Base-by-base conservation (phyloP, 2,113 vertebrate genomes). In the Beaufortia kweichowensis region DNA sequence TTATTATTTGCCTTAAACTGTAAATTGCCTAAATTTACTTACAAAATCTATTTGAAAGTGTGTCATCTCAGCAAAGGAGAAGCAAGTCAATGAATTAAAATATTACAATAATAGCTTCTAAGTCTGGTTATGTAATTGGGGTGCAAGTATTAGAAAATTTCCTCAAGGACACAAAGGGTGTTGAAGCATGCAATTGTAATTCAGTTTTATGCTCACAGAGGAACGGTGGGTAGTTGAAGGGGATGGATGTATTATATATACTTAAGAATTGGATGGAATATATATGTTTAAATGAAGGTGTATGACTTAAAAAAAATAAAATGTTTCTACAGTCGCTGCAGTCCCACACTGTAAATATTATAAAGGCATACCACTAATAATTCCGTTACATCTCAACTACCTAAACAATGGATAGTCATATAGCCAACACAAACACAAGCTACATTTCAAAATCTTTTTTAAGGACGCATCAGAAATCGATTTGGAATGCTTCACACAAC, bases 131-230 rank as follows among this genome's bases (percentile, higher is more conserved):
- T 61, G 35, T 61, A 48, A 73, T 61, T 73, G 55, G 39, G 17
- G 24, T 56, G 56, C 21, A 28, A 21, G 70, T 73, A 60, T 43
- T 61, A 73, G 24, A 73, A 73, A 46, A 46, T 73, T 24, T 73
- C 55, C 70, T 60, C 56, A 73, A 73, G 70, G 70, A 73, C 56
- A 11, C 56, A 73, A 35, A 61, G 70, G 28, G 35, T 60, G 35
- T 35, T 73, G 70, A 73, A 60, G 70, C 70, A 28, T 72, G 69
- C n/a, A 19, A 41, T 72, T 59, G 17, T 72, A 72, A 72, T 72
- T 59, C 53, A 60, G 39, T 59, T 57, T 72, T 23, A 61, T 73
- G 56, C 23, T 46, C 15, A 50, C 5, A 43, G 55, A 56, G 31
- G 21, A 46, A 60, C 24, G 26, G 56, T 29, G 24, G 70, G 70